A percentile compares a stretch with the other conserved stretches of the same genome.
Evolutionary conservation across 2,888 invertebrate species (phyloP).

Genomic region (Melikaiella ostensackeni): DNA sequence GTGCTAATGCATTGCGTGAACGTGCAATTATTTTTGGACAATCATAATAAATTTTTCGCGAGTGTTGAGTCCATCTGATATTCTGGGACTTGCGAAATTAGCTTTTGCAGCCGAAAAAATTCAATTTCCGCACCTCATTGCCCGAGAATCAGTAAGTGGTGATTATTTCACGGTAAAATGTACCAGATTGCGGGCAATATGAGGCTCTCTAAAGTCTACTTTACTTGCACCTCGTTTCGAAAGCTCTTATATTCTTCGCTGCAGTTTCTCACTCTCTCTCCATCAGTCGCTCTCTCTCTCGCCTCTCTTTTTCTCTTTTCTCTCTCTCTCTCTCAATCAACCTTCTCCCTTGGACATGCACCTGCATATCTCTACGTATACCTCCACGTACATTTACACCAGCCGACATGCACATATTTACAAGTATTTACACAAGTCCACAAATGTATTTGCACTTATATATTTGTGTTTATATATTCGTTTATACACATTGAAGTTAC

Average conservation of each 20-base stretch:
- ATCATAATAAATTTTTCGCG: not conserved
- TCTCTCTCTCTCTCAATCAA: slow-evolving; percentile 38
- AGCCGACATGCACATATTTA: not conserved
- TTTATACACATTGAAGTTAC: not conserved
- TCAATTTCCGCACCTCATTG: slow-evolving; percentile 16
- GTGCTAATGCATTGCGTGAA: too few relatives aligned
- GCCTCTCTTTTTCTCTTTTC: not conserved
- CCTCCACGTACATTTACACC: slow-evolving; percentile 2
- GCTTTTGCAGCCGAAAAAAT: not conserved
- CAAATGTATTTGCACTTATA: not conserved
- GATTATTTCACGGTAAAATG: slow-evolving; percentile 54
- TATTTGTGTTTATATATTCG: not conserved
- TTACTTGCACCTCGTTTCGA: slow-evolving; percentile 51
- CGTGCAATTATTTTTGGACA: not conserved
- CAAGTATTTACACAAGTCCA: not conserved
- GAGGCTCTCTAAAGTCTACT: slow-evolving; percentile 26
- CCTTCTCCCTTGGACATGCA: slow-evolving; percentile 16
- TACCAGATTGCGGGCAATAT: slow-evolving; percentile 47
- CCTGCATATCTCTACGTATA: not conserved
- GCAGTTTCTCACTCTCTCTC: not conserved
- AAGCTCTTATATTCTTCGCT: slow-evolving; percentile 54
- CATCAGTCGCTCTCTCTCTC: not conserved
- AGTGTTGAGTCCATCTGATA: not conserved
- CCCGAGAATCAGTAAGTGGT: slow-evolving; percentile 37
- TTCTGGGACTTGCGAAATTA: not conserved